phyloP scores from a whole-genome alignment of 2,888 invertebrate genomes.

The Alentia gelatinosa region DNA sequence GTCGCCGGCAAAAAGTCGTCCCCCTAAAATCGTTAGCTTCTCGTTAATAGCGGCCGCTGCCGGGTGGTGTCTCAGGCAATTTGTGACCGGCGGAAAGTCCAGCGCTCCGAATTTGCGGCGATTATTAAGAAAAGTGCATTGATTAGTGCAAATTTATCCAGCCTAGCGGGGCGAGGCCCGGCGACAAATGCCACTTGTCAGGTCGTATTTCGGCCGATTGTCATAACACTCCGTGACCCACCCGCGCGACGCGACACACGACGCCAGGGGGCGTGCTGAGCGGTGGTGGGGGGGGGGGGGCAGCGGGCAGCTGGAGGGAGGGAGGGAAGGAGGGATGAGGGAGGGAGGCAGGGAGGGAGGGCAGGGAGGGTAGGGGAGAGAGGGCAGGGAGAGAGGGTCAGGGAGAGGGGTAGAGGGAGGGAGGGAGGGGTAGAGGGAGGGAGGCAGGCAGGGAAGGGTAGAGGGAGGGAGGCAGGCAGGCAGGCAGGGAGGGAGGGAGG shows the following conservation, averaged over 20 bases:
- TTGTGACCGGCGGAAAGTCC: neutral
- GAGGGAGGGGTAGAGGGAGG: neutral
- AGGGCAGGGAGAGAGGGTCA: neutral
- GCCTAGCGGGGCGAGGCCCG: neutral
- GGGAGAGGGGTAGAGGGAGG: neutral
- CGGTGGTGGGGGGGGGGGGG: neutral
- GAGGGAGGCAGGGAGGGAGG: neutral
- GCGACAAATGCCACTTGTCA: neutral
- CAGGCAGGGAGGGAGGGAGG: neutral
- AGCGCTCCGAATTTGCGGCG: neutral
- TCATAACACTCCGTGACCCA: neutral
- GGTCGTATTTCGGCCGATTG: neutral
- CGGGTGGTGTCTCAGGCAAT: neutral
- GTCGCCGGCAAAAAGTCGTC: neutral
- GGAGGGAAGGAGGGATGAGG: neutral
- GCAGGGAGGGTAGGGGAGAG: neutral
- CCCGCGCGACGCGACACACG: neutral
- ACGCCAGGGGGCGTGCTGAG: too few species aligned
- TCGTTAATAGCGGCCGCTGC: neutral
- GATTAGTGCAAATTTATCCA: neutral
- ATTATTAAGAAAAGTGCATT: constrained; percentile 7
- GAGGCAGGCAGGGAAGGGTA: neutral
- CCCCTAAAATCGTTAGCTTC: neutral
- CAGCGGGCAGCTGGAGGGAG: neutral
- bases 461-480: neutral